These are phyloP conservation scores for Chrysochloris asiatica DNA, from an alignment of 2,113 vertebrate genomes.

Conservation along the genomic window DNA sequence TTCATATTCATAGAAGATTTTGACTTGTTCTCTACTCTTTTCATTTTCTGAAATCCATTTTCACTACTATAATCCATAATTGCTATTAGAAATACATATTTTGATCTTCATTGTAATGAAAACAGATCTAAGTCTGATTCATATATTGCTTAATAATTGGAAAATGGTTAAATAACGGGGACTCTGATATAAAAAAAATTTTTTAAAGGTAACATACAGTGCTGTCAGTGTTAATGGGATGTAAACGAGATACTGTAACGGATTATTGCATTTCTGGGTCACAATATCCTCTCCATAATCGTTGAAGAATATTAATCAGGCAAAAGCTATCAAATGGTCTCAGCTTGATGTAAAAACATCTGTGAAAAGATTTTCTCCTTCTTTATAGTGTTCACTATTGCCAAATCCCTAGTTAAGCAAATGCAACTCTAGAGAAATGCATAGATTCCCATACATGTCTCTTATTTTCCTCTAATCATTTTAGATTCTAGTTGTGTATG, in stretches of 20 bases:
- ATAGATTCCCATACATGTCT: neutral
- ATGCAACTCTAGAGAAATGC: neutral
- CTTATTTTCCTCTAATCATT: slow-evolving; percentile 4
- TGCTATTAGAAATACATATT: slow-evolving; percentile 64
- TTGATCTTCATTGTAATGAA: slow-evolving; percentile 65
- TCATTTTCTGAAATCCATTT: slow-evolving; percentile 16
- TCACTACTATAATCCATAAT: slow-evolving; percentile 50
- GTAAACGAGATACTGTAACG: slow-evolving; percentile 37
- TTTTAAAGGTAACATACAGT: slow-evolving; percentile 37
- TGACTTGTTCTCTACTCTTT: slow-evolving; percentile 39
- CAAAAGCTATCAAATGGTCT: slow-evolving; percentile 45
- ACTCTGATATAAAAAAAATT: slow-evolving; percentile 28
- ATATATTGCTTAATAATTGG: slow-evolving; percentile 59
- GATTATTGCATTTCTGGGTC: slow-evolving; percentile 50
- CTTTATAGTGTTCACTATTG: neutral
- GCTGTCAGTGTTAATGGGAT: slow-evolving; percentile 51
- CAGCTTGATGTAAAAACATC: slow-evolving; percentile 53
- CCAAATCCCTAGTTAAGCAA: neutral
- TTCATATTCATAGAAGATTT: slow-evolving; percentile 29
- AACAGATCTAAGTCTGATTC: slow-evolving; percentile 37
- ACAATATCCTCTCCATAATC: slow-evolving; percentile 28
- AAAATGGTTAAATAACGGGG: slow-evolving; percentile 67
- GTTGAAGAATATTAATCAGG: slow-evolving; percentile 52
- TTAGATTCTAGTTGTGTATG: neutral
- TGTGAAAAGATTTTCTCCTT: slow-evolving; percentile 27